A percentile compares a stretch with the other conserved stretches of the same genome.
These are phyloP conservation scores for Meganola albula DNA, from an alignment of 2,888 invertebrate genomes.

Conservation along the genomic window DNA sequence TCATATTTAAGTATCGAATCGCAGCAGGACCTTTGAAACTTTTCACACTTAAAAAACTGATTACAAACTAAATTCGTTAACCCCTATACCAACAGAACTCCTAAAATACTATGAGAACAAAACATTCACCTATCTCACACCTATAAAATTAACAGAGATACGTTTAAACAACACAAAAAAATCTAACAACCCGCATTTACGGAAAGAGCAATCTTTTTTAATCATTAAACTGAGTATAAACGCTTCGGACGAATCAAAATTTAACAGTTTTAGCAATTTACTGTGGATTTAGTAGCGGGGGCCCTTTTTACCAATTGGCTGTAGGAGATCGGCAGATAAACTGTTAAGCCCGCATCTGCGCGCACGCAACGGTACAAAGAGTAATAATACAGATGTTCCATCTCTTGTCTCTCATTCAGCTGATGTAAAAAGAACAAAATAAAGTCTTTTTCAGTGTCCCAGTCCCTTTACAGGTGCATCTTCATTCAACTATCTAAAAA, in stretches of 20 bases:
- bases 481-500: too few species aligned
- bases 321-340: slow-evolving; percentile 61
- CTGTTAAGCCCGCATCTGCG: slow-evolving; percentile 65
- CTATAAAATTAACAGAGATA: slow-evolving; percentile 30
- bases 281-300: slow-evolving; percentile 58
- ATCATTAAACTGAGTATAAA: slow-evolving; percentile 61
- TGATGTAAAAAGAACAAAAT: too few species aligned
- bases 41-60: too few species aligned
- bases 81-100: neutral
- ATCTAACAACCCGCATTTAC: slow-evolving; percentile 62
- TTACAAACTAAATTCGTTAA: neutral
- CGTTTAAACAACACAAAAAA: slow-evolving; percentile 43
- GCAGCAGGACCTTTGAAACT: too few species aligned
- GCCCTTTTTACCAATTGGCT: slow-evolving; percentile 71
- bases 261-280: slow-evolving; percentile 70
- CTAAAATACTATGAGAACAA: too few species aligned
- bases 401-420: too few species aligned
- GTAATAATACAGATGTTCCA: too few species aligned
- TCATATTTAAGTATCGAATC: too few species aligned
- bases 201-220: slow-evolving; percentile 61
- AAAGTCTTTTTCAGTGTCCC: too few species aligned
- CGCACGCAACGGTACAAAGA: slow-evolving; percentile 58
- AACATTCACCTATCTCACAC: too few species aligned
- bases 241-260: slow-evolving; percentile 49
- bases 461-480: too few species aligned